phyloP scores from a whole-genome alignment of 2,888 invertebrate species.

The Halocaridina rubra region DNA sequence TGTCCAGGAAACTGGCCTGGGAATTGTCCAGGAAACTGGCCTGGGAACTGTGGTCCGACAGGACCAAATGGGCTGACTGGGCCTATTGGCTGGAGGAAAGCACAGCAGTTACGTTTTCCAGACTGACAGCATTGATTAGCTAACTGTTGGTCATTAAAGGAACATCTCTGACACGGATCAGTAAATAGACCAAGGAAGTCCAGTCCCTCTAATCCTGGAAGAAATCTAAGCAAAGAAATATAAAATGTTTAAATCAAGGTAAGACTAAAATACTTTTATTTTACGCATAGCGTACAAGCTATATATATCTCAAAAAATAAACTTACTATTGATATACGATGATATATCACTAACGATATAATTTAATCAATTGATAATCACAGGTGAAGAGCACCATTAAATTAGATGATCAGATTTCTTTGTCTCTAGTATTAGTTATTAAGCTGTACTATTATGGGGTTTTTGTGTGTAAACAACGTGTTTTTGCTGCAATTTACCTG shows the following conservation, averaged over 20 bases:
- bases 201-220: not conserved
- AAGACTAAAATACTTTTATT: not conserved
- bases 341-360: too few relatives aligned
- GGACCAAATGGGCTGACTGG: not conserved
- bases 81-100: not conserved
- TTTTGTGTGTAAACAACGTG: too few relatives aligned
- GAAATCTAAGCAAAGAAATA: not conserved
- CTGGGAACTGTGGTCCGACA: not conserved
- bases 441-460: too few relatives aligned
- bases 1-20: not conserved
- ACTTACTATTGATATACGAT: too few relatives aligned
- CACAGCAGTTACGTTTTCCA: not conserved
- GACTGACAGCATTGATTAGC: not conserved
- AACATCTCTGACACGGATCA: not conserved
- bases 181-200: not conserved
- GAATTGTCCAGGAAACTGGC: not conserved
- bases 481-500: not conserved
- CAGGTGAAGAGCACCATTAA: too few relatives aligned
- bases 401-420: too few relatives aligned
- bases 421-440: too few relatives aligned
- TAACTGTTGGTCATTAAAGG: not conserved
- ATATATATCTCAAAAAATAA: too few relatives aligned
- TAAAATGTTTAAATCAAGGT: too few relatives aligned
- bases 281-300: not conserved
- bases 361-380: too few relatives aligned